phyloP scores from a whole-genome alignment of 2,113 vertebrate genomes.

The Osmerus eperlanus region DNA sequence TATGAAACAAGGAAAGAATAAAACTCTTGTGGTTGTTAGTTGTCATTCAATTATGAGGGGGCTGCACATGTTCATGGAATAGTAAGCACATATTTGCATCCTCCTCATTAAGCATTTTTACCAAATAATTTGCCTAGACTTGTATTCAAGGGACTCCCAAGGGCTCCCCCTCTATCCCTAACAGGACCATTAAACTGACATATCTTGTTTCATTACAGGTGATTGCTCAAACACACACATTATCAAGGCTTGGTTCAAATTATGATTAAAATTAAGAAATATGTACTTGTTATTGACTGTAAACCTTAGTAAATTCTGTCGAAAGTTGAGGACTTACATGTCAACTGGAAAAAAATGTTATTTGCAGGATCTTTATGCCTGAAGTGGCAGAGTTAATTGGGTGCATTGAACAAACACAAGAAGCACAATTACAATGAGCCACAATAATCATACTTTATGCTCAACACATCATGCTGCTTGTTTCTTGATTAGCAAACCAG shows the following conservation, averaged over 20 bases:
- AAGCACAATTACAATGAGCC: slow-evolving; percentile 39
- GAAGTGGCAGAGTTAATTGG: slow-evolving; percentile 58
- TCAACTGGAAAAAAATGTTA: slow-evolving; percentile 24
- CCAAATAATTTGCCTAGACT: too few species aligned
- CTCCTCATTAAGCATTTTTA: neutral
- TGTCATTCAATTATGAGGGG: neutral
- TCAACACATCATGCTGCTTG: slow-evolving; percentile 43
- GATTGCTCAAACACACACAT: neutral
- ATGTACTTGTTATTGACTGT: neutral
- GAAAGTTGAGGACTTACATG: slow-evolving; percentile 14
- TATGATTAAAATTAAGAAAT: neutral
- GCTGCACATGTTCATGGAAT: neutral
- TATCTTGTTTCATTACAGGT: neutral
- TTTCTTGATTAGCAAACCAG: slow-evolving; percentile 49
- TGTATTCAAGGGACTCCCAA: too few species aligned
- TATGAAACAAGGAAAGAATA: neutral
- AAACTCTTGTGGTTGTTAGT: neutral
- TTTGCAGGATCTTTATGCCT: slow-evolving; percentile 45
- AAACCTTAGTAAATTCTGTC: neutral
- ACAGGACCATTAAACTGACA: neutral
- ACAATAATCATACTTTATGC: slow-evolving; percentile 51
- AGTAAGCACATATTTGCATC: neutral
- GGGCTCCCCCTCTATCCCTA: neutral
- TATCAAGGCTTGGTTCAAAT: neutral
- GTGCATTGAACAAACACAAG: slow-evolving; percentile 42